Percentiles rank a stretch among this genome's conserved stretches.
Evolutionary conservation across 1,140 invertebrate genomes (phyloP).

Genomic region (Wiebesia pumilae): DNA sequence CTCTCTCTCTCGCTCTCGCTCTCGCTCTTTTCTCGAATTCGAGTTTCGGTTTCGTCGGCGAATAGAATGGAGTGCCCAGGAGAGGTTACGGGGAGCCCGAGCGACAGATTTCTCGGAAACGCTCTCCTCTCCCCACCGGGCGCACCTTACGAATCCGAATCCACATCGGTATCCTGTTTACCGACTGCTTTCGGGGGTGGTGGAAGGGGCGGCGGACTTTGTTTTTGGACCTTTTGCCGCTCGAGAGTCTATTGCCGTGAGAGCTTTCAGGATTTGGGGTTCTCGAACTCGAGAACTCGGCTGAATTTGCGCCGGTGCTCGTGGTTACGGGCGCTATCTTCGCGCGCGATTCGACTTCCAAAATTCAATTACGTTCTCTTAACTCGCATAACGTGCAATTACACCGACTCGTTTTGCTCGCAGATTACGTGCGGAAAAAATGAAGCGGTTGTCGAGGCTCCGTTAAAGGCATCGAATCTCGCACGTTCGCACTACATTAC

Average conservation of each 20-base stretch:
- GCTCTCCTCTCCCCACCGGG: not conserved
- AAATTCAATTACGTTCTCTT: not conserved
- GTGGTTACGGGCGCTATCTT: not conserved
- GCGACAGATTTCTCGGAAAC: slow-evolving; percentile 47
- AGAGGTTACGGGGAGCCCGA: slow-evolving; percentile 26
- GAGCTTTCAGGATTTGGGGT: not conserved
- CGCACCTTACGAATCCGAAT: not conserved
- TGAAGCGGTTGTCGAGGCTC: not conserved
- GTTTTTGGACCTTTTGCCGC: not conserved
- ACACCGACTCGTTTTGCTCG: not conserved
- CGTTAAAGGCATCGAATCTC: not conserved
- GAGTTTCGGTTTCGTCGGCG: slow-evolving; percentile 18
- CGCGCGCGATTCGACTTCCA: no score
- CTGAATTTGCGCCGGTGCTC: no score
- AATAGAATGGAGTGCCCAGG: not conserved
- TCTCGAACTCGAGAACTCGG: not conserved
- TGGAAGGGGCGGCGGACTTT: not conserved
- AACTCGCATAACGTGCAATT: not conserved
- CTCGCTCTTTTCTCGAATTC: slow-evolving; percentile 34
- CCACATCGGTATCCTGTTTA: slow-evolving; percentile 28
- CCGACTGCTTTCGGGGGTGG: slow-evolving; percentile 1
- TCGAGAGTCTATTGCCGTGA: slow-evolving; percentile 2
- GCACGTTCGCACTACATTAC: no score
- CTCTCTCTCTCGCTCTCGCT: slow-evolving; percentile 29
- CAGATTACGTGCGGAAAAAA: not conserved